Percentiles rank a stretch among this genome's conserved stretches.
phyloP scores from a whole-genome alignment of 2,797 vertebrate genomes.

The Pseudochromis fuscus region DNA sequence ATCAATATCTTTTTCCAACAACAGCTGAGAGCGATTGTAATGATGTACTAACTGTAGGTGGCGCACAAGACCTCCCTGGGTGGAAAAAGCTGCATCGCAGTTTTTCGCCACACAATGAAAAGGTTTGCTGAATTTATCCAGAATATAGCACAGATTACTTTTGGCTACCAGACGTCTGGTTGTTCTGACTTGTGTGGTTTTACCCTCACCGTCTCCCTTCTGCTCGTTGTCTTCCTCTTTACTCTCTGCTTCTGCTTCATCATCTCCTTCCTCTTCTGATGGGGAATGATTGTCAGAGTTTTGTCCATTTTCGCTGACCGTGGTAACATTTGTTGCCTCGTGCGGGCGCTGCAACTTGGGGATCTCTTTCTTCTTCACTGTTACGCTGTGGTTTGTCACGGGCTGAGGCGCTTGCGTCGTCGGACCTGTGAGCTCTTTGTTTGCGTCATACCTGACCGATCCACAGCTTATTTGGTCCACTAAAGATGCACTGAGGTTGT shows the following conservation, averaged over 20 bases:
- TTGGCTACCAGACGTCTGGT: constrained; percentile 92
- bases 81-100: constrained; percentile 93
- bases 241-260: constrained; percentile 84
- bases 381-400: constrained; percentile 20
- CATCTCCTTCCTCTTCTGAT: constrained; percentile 71
- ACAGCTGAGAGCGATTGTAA: constrained; percentile 94
- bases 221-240: constrained; percentile 71
- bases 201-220: constrained; percentile 79
- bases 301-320: constrained; percentile 69
- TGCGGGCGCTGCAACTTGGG: constrained; percentile 49
- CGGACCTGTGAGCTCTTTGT: constrained; percentile 42
- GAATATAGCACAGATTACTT: constrained; percentile 93
- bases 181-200: constrained; percentile 85
- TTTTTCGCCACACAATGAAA: constrained; percentile 97
- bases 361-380: constrained; percentile 56
- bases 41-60: constrained; percentile 94
- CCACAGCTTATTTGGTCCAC: constrained; percentile 84
- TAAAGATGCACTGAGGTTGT: constrained; percentile 86
- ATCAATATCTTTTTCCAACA: constrained; percentile 90
- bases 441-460: constrained; percentile 74
- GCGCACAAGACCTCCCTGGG: constrained; percentile 92
- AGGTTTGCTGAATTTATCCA: constrained; percentile 94
- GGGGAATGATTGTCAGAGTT: constrained; percentile 75
- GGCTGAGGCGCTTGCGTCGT: constrained; percentile 38
- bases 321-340: constrained; percentile 45